Evolutionary conservation across 2,113 vertebrate genomes (phyloP).

Genomic region (Poeciliopsis turrubarensis): DNA sequence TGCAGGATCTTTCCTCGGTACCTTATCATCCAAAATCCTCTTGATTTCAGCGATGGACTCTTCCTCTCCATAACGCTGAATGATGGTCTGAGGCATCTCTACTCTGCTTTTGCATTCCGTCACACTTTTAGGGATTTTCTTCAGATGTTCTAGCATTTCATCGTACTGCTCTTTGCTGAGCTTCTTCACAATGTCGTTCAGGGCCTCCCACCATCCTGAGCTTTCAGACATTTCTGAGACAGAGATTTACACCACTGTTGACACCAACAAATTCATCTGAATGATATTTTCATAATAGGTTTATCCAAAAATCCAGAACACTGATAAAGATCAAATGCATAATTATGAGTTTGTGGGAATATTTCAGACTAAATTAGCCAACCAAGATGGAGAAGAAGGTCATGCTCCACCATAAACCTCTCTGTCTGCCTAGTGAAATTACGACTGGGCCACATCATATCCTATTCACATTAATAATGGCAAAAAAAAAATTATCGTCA

Average conservation of each 20-base stretch:
- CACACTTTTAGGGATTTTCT: background rate
- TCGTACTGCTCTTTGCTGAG: fast-evolving
- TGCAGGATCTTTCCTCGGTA: background rate
- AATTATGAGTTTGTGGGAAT: too few species aligned
- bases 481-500: too few species aligned
- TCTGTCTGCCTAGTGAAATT: too few species aligned
- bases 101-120: background rate
- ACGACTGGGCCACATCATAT: too few species aligned
- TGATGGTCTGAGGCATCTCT: background rate
- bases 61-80: background rate
- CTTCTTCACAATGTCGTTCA: conserved; percentile 2
- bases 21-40: fast-evolving
- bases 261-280: too few species aligned
- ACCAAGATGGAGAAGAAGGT: too few species aligned
- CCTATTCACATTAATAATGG: too few species aligned
- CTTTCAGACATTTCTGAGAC: background rate
- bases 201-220: background rate
- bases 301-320: too few species aligned
- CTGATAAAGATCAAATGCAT: too few species aligned
- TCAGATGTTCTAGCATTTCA: background rate
- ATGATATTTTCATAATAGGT: too few species aligned
- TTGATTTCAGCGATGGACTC: background rate
- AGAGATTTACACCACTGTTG: background rate
- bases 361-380: too few species aligned
- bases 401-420: too few species aligned